A percentile compares a stretch with the other conserved stretches of the same genome.
Conservation (phyloP, 2,797 vertebrate genomes). For the Otolemur crassicaudatus region DNA sequence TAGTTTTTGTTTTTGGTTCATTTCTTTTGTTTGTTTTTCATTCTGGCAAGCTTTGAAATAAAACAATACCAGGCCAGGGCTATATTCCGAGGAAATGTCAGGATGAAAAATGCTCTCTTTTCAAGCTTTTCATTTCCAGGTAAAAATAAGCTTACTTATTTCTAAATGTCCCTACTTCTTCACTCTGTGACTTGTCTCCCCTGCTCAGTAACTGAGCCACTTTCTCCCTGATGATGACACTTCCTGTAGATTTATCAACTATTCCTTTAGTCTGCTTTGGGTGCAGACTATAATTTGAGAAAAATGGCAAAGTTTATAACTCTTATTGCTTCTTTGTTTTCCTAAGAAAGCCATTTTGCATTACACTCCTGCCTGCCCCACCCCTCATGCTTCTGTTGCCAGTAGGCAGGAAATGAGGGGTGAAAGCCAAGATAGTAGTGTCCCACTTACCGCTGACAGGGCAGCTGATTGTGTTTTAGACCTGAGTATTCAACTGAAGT, state of each 20-base stretch:
- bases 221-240: rapidly evolving
- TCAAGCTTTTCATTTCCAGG: conserved; percentile 1
- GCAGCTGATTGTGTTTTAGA: background rate
- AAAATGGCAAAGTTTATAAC: background rate
- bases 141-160: background rate
- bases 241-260: background rate
- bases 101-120: conserved; percentile 35
- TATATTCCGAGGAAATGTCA: conserved; percentile 7
- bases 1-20: background rate
- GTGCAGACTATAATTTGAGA: background rate
- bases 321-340: background rate
- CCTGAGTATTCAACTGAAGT: background rate
- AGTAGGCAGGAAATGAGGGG: background rate
- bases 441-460: background rate
- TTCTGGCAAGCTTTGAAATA: conserved; percentile 35
- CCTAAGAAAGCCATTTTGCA: background rate
- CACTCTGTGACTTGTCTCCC: background rate
- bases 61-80: background rate
- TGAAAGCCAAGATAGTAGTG: background rate
- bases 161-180: background rate
- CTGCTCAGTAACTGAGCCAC: background rate
- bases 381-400: background rate
- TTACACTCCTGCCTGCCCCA: rapidly evolving
- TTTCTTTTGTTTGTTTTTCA: conserved; percentile 56
- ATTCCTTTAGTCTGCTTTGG: background rate